Evolutionary conservation across 2,113 vertebrate species (phyloP), one percentile per base, ranked within the genome.

Genomic region (Menidia beryllina): DNA sequence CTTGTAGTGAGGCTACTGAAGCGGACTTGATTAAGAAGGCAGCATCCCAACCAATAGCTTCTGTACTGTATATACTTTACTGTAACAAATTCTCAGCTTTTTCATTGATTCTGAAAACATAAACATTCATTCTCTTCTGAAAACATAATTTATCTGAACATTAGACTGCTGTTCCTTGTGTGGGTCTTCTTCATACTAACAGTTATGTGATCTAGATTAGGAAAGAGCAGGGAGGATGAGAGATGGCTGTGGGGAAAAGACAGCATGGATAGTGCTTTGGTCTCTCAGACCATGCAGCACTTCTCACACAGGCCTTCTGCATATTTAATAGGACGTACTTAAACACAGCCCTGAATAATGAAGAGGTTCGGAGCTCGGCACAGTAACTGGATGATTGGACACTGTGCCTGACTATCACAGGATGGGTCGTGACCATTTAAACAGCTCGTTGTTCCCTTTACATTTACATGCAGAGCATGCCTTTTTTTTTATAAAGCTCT

Each of bases 291-390:
- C 68, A 72, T 63, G 68, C 72, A 76, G 77, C 77, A 76, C 77
- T 85, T 86, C 69, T 83, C 51, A 77, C 82, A 75, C 76, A 75
- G 72, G 57, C 63, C 57, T 66, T 24, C 62, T 91, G 68, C 72
- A 91, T 89, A 81, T 89, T 91, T 87, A 79, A 92, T 88, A 76
- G 77, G 75, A 82, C 81, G 81, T 70, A 90, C 87, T 90, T 90
- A 65, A 77, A 77, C 87, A 83, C 77, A 80, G 72, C 68, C 54
- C 81, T 91, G 84, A 92, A 92, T 89, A 86, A 91, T 90, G 72
- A 77, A 89, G 67, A 72, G 30, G 64, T 12, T 34, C 1, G 25
- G 61, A 74, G 50, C 55, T 79, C 70, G 51, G 49, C 34, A 7
- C 48, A 2, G 39, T 52, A 69, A 47, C 38, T 8, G 34, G 20